These are phyloP conservation scores for Dione vanillae DNA, from an alignment of 2,888 invertebrate species.

Conservation along the genomic window DNA sequence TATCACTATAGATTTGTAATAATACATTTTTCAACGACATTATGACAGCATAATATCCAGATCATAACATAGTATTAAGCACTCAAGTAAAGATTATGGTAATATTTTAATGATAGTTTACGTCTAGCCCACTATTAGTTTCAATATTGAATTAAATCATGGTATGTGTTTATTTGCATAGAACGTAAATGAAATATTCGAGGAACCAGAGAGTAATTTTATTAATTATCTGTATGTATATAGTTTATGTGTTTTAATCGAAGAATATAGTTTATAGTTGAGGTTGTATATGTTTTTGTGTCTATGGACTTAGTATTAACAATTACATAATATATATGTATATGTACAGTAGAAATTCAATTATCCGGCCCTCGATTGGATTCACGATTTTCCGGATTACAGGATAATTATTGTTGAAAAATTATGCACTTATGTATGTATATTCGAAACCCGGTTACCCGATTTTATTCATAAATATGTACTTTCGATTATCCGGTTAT, in stretches of 20 bases:
- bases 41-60: slow-evolving; percentile 37
- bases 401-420: too few species aligned
- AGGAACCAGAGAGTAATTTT: slow-evolving; percentile 13
- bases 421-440: too few species aligned
- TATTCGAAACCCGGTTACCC: too few species aligned
- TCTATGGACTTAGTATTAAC: background rate
- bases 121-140: slow-evolving; percentile 38
- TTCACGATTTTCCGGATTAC: too few species aligned
- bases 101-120: slow-evolving; percentile 44
- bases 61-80: slow-evolving; percentile 39
- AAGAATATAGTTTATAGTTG: background rate
- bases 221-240: background rate
- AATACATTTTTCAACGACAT: slow-evolving; percentile 38
- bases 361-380: too few species aligned
- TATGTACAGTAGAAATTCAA: too few species aligned
- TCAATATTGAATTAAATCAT: slow-evolving; percentile 38
- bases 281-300: background rate
- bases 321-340: background rate
- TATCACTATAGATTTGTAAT: slow-evolving; percentile 5
- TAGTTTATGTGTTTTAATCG: slow-evolving; percentile 12
- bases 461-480: too few species aligned
- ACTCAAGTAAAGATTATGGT: slow-evolving; percentile 42
- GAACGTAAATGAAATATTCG: slow-evolving; percentile 33
- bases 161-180: slow-evolving; percentile 39
- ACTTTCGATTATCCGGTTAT: too few species aligned